Base-by-base conservation (phyloP, 2,113 vertebrate species). In the Coturnix japonica region DNA sequence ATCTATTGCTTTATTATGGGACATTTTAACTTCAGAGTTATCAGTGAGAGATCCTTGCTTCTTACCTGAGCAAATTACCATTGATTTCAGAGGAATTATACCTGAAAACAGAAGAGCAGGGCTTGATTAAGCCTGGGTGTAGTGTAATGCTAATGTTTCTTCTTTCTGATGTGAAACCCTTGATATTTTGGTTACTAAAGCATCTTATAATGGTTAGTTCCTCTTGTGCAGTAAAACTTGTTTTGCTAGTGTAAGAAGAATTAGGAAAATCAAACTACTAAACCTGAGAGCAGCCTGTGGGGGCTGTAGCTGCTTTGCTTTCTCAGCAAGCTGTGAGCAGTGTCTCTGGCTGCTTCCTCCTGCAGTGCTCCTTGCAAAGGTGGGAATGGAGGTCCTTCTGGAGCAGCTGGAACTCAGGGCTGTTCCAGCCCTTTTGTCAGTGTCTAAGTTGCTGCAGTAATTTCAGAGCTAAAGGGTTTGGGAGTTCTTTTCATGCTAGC, bases 21-120 rank as follows among this genome's bases (percentile, higher is more conserved):
- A 37, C 81, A 60, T 60, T 90, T 94, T 85, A 95, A 76, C 85
- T 93, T 43, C n/a, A 47, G 76, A 72, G 69, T 91, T 87, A 79
- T 43, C 49, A 57, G 57, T 1, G 30, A 41, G 53, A 1, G 18
- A 80, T 76, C 49, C 39, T 46, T 64, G 43, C 23, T 93, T 71
- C 46, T 84, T 61, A 63, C 44, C 88, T 9, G 3, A 56, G 56
- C 14, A 73, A 92, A 81, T 80, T 87, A 57, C n/a, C 46, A n/a
- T 26, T 92, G 82, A 64, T 92, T 91, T 93, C 21, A 20, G 39
- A 37, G 75, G 61, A 89, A 54, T 85, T 85, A 6, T 26, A 9
- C 31, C 76, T 49, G 28, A 70, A 23, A 11, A 37, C 11, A 70
- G 49, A 59, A 85, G 37, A 74, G 15, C 23, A 56, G 33, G 59